phyloP scores from a whole-genome alignment of 2,888 invertebrate species.

The Dinocampus coccinellae region DNA sequence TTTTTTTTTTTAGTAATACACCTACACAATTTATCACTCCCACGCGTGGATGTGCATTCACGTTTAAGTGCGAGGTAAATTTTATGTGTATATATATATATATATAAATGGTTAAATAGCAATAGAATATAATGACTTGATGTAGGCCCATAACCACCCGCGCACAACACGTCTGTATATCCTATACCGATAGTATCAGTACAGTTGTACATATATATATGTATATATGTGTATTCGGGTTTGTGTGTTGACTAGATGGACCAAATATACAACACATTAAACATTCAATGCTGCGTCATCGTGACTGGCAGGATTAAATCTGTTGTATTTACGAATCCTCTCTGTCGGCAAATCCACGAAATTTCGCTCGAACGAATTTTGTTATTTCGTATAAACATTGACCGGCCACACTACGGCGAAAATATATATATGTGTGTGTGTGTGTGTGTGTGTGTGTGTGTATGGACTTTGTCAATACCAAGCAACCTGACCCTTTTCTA shows the following conservation, averaged over 20 bases:
- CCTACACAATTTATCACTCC: neutral
- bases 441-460: neutral
- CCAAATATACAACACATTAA: neutral
- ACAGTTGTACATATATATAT: neutral
- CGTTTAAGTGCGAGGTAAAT: neutral
- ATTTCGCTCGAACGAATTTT: conserved; percentile 2
- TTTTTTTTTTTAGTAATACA: neutral
- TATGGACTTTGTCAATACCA: neutral
- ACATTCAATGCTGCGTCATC: conserved; percentile 1
- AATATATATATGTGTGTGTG: neutral
- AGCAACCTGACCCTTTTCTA: no score
- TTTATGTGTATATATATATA: neutral
- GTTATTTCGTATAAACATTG: conserved; percentile 15
- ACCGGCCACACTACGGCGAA: neutral
- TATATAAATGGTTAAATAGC: neutral
- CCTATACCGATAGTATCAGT: neutral
- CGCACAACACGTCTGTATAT: neutral
- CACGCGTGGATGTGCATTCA: neutral
- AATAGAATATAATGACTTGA: conserved; percentile 2
- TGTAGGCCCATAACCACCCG: neutral
- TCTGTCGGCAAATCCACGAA: neutral
- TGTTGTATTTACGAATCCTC: conserved; percentile 15
- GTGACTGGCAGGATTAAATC: neutral
- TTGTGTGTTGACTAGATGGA: neutral
- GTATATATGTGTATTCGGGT: neutral